Base-by-base conservation (phyloP, 2,797 vertebrate genomes). In the Lepilemur ruficaudatus region DNA sequence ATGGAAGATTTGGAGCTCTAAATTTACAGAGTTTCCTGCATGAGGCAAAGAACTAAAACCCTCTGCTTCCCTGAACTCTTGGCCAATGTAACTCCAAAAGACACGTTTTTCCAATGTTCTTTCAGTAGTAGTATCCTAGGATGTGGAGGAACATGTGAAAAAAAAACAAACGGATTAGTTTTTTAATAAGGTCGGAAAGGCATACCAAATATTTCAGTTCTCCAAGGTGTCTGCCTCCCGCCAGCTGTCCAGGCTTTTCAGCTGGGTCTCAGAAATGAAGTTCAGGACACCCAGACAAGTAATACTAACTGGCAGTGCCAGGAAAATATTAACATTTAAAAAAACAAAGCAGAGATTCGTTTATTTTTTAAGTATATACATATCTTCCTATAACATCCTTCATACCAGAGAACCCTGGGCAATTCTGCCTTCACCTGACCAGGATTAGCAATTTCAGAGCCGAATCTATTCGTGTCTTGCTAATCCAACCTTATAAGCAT, bases 81-180 rank as follows among this genome's bases (percentile, higher is more conserved):
- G 78, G 72, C 89, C 89, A 94, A 20, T 0, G 0, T 55, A 90
- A 65, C 52, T 85, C 93, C 63, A 85, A 89, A 93, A 48, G 86
- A 94, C 94, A 94, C 70, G 69, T 96, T 98, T 97, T 96, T 97
- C 93, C 96, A 97, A 87, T 97, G 96, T 97, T 98, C 98, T 81
- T 50, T 82, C 73, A 28, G 90, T 69, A 82, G 93, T 78, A 20
- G 63, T 91, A 55, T 35, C 83, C 87, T 96, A 80, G 87, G 86
- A 96, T 82, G 89, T 82, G 86, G 86, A 93, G 50, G 89, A 97
- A 82, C 80, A 90, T 72, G 70, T 59, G 89, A 75, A 73, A 65
- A 81, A 67, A 96, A 95, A 97, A 95, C 32, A 97, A 96, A 75
- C 2, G 1, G 88, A 95, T 97, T 78, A 28, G 0, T 89, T 97